These are phyloP conservation scores for Acanthisitta chloris DNA, from an alignment of 2,113 vertebrate genomes.

Conservation along the genomic window DNA sequence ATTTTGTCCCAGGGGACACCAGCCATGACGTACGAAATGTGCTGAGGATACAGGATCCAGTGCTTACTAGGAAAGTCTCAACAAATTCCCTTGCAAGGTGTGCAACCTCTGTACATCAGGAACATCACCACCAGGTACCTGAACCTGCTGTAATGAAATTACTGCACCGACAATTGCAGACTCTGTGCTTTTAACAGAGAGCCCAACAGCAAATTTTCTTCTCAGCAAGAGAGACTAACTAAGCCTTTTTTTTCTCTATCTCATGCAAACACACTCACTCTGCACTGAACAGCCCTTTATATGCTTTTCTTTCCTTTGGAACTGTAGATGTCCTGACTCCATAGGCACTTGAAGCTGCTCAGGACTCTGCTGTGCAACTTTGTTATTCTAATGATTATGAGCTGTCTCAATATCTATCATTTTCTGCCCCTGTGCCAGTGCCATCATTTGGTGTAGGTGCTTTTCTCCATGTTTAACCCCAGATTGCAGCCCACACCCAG, in stretches of 20 bases:
- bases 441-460: not conserved
- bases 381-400: fast-evolving
- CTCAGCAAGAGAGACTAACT: not conserved
- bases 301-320: not conserved
- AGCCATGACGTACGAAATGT: conserved; percentile 23
- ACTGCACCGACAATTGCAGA: not conserved
- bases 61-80: not conserved
- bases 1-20: conserved; percentile 33
- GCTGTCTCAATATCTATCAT: not conserved
- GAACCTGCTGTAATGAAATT: not conserved
- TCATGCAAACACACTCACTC: not conserved
- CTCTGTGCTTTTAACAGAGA: not conserved
- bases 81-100: not conserved
- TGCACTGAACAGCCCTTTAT: not conserved
- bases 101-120: not conserved
- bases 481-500: not conserved
- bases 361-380: not conserved
- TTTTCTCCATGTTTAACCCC: not conserved
- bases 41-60: conserved; percentile 17
- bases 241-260: not conserved
- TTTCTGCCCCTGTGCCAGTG: not conserved
- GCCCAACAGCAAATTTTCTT: not conserved
- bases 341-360: fast-evolving
- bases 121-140: not conserved
- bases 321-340: not conserved